Evolutionary conservation across 2,888 invertebrate genomes (phyloP), one percentile per base, ranked within the genome.

Genomic region (Agriopis aurantiaria): DNA sequence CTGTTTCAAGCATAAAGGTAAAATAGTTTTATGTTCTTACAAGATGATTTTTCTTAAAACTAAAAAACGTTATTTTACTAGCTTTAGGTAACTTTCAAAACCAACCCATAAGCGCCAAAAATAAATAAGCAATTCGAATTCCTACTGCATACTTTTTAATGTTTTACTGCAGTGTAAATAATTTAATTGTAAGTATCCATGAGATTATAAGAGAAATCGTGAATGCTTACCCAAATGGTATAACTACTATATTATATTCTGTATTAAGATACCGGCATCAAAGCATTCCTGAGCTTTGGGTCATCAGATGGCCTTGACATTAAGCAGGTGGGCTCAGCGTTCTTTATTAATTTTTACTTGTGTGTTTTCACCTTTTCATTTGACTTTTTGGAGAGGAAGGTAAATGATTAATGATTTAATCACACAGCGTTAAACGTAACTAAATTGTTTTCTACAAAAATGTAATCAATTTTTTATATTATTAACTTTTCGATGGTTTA

Each of bases 151-250:
- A 33, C 33, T 33, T 33, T 3, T 33, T 33, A 33, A 23, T 23
- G 17, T 23, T 10, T n/a, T 17, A 7, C 8, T n/a, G n/a, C 0
- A n/a, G 48, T 7, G 10, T 23, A 43, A 14, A n/a, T 14, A 56
- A 9, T 41, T 10, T 10, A 14, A 41, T 14, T 7, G 8, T n/a
- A 48, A 40, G 17, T 64, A 46, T 17, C 11, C 7, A 56, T 11
- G 12, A 41, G 56, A 43, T 51, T 17, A 17, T 17, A 59, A 66
- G 90, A 90, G 92, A 93, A 91, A 91, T 91, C 92, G 85, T 85
- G 82, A 81, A 78, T 84, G 83, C 23, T 17, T 14, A 68, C 64
- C 51, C 45, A 66, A 66, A 66, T 45, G 52, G 11, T 17, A 6
- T 12, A 23, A 62, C 62, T 62, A 33, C 9, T 10, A 4, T 9